These are phyloP conservation scores for Rhabdomys dilectus DNA, from an alignment of 2,113 vertebrate species.

Conservation along the genomic window DNA sequence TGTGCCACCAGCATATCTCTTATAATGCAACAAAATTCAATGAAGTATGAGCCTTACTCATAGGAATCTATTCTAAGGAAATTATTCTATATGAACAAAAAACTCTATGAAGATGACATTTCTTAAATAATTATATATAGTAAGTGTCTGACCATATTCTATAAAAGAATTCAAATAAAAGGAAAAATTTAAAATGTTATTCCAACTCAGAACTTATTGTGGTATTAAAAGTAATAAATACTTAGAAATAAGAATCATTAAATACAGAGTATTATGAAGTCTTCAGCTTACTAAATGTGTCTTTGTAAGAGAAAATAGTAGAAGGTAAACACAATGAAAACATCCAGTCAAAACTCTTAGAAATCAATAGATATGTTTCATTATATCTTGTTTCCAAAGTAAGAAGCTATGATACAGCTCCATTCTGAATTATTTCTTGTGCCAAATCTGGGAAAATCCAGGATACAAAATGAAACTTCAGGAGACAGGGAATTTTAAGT, in stretches of 20 bases:
- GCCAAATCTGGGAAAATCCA: not conserved
- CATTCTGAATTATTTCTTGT: not conserved
- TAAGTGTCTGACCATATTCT: conserved; percentile 49
- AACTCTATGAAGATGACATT: conserved; percentile 37
- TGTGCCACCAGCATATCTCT: too few relatives aligned
- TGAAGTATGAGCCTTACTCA: conserved; percentile 39
- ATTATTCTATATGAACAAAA: conserved; percentile 40
- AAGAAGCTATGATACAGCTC: not conserved
- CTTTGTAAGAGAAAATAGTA: conserved; percentile 5
- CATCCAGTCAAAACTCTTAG: conserved; percentile 31
- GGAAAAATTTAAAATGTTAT: conserved; percentile 25
- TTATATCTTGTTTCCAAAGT: conserved; percentile 49
- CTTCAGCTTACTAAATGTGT: conserved; percentile 48
- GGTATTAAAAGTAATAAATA: not conserved
- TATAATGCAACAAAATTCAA: conserved; percentile 15
- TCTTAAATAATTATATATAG: conserved; percentile 31
- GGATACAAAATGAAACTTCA: conserved; percentile 31
- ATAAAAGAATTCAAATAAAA: conserved; percentile 19
- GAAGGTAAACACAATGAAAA: conserved; percentile 47
- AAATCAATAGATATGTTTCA: not conserved
- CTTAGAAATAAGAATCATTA: conserved; percentile 14
- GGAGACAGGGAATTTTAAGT: not conserved
- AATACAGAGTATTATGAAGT: conserved; percentile 29
- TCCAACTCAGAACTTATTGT: conserved; percentile 45
- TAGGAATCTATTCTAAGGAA: conserved; percentile 27